Base-by-base conservation (phyloP, 1,140 invertebrate genomes). In the Drosophila persimilis region DNA sequence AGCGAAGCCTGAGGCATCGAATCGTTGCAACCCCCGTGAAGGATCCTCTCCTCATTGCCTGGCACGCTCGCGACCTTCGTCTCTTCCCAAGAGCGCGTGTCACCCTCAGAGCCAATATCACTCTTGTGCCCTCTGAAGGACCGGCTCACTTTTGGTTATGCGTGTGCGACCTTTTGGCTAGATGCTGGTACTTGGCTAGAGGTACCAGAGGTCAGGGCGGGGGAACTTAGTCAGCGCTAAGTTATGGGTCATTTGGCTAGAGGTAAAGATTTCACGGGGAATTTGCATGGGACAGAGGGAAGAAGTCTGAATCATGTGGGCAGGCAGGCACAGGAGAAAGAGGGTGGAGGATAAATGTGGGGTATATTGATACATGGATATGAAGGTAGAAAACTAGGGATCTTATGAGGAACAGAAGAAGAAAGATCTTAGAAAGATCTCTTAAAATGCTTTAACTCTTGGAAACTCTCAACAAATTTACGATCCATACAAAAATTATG, bases 101-200 rank as follows among this genome's bases (percentile, higher is more conserved):
- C 86, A 76, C 74, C 73, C 45, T 57, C 51, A 31, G 31, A 31
- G 31, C 8, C 31, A 9, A 31, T 26, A 58, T 59, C 15, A 45
- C 35, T 39, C 35, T 4, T 13, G 57, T 29, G 66, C 44, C 63
- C 66, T 73, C 46, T 26, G 22, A 44, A 67, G 55, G 62, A 58
- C 61, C 59, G 74, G 53, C 77, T 52, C 48, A 35, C 39, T 69
- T 61, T 22, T 11, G 44, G 24, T 48, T 43, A 60, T 64, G 60
- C 45, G 63, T 57, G 80, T 59, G 57, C 58, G 84, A 89, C 84
- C 84, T 89, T 89, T 89, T 89, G 84, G 84, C 66, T 44, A 69
- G 60, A 89, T 89, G 84, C 84, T 89, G 84, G 84, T 89, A 84
- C 75, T 65, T 17, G 20, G 58, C 59, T 57, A 56, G 29, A 17